phyloP scores from a whole-genome alignment of 2,888 invertebrate species.

The Scaptomyza flava region DNA sequence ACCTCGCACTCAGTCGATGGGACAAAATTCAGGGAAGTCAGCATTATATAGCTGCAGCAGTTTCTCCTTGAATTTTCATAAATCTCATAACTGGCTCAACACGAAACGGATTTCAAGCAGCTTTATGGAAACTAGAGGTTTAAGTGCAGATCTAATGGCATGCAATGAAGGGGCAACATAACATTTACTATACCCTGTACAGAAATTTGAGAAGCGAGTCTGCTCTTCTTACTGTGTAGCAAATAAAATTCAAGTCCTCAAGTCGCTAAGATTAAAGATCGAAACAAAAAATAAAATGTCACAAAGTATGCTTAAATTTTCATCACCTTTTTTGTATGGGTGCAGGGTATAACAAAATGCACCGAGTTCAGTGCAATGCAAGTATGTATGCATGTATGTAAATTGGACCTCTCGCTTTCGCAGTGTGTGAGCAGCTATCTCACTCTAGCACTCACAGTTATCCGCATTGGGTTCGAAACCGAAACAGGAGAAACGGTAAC shows the following conservation, averaged over 20 bases:
- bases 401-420: constrained; percentile 1
- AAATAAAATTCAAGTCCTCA: too few relatives aligned
- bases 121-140: not conserved
- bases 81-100: not conserved
- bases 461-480: constrained; percentile 1
- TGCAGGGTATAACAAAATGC: not conserved
- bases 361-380: not conserved
- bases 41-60: too few relatives aligned
- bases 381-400: not conserved
- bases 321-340: not conserved
- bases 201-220: not conserved
- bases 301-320: not conserved
- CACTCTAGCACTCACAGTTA: not conserved
- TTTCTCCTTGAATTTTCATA: not conserved
- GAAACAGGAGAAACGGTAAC: constrained; percentile 6
- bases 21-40: not conserved
- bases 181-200: not conserved
- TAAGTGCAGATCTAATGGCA: not conserved
- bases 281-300: too few relatives aligned
- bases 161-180: not conserved
- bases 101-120: not conserved
- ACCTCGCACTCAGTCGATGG: not conserved
- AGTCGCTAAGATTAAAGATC: too few relatives aligned
- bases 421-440: not conserved
- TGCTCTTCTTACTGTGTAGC: not conserved